Evolutionary conservation across 2,888 invertebrate species (phyloP).

Genomic region (Agriopis marginaria): DNA sequence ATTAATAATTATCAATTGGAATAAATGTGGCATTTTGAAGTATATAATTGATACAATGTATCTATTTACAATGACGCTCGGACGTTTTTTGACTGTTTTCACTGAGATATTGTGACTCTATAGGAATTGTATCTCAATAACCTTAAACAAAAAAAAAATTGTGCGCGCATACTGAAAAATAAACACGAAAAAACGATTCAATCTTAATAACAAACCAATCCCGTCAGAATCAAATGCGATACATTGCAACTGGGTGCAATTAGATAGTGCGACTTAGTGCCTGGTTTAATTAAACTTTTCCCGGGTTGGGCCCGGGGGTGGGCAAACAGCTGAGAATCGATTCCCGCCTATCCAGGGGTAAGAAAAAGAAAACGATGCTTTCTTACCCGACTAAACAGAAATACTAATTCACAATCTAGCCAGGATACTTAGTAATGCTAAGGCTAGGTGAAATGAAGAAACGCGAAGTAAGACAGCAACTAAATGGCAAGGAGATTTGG

Average conservation of each 20-base stretch:
- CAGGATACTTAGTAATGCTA: too few relatives aligned
- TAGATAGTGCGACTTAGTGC: slow-evolving; percentile 47
- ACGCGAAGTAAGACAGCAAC: too few relatives aligned
- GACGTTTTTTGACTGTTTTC: too few relatives aligned
- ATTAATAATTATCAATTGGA: too few relatives aligned
- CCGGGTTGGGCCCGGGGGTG: slow-evolving; percentile 23
- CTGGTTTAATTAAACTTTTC: slow-evolving; percentile 53
- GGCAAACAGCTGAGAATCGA: slow-evolving; percentile 13
- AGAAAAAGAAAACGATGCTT: background rate
- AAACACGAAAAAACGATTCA: background rate
- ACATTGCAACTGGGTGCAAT: slow-evolving; percentile 23
- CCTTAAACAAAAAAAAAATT: too few relatives aligned
- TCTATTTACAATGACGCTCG: too few relatives aligned
- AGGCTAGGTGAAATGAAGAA: too few relatives aligned
- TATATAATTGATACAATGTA: too few relatives aligned
- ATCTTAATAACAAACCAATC: slow-evolving; percentile 12
- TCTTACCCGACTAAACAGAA: background rate
- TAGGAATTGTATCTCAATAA: background rate
- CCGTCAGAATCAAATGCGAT: slow-evolving; percentile 13
- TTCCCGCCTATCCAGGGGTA: background rate
- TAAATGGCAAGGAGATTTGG: too few relatives aligned
- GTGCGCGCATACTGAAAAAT: background rate
- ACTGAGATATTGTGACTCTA: too few relatives aligned
- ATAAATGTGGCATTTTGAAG: too few relatives aligned
- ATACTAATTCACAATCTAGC: too few relatives aligned